phyloP scores from a whole-genome alignment of 2,113 vertebrate genomes.

The Crypturellus undulatus region DNA sequence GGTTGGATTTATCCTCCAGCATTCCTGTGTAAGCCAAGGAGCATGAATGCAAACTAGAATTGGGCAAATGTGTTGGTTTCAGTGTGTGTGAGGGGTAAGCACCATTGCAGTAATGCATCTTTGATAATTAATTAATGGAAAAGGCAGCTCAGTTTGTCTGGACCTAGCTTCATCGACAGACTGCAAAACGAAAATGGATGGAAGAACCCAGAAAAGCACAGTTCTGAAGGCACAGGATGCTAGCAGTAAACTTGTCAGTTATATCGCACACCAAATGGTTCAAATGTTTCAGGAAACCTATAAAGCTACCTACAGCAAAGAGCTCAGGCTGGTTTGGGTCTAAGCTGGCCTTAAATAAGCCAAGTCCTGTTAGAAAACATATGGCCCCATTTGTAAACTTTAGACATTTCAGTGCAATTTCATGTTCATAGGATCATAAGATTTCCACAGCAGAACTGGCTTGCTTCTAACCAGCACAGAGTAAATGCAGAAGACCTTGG shows the following conservation, averaged over 20 bases:
- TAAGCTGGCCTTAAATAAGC: not conserved
- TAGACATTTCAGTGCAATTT: not conserved
- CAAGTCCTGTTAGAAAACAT: slow-evolving; percentile 2
- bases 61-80: rapidly evolving
- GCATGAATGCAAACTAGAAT: not conserved
- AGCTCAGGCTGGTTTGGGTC: slow-evolving; percentile 2
- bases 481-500: not conserved
- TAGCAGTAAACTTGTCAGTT: not conserved
- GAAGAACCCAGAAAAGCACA: not conserved
- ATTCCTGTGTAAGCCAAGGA: not conserved
- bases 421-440: not conserved
- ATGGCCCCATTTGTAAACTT: not conserved
- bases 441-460: not conserved
- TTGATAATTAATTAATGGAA: not conserved
- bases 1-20: not conserved
- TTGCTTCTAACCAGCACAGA: not conserved
- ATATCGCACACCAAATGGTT: not conserved
- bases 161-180: not conserved
- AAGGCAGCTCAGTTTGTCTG: not conserved
- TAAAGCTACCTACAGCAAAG: slow-evolving; percentile 1
- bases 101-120: not conserved
- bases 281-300: not conserved
- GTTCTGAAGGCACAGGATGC: not conserved
- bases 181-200: not conserved
- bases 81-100: not conserved